Evolutionary conservation across 2,797 vertebrate genomes (phyloP), one percentile per base, ranked within the genome.

Genomic region (Fundulus diaphanus): DNA sequence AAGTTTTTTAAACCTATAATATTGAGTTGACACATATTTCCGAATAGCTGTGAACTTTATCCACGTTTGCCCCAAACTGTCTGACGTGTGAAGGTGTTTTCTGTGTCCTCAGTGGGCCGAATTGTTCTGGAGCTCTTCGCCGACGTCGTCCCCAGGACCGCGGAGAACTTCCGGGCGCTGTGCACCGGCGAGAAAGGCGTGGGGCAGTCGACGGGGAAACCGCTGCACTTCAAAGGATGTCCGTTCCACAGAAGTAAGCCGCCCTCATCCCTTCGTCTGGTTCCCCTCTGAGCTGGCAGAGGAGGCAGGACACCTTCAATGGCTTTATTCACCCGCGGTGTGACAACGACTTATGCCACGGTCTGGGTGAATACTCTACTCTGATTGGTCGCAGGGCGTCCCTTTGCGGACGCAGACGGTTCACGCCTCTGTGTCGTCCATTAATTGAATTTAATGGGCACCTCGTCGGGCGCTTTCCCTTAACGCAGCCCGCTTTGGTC

Each of bases 171-270:
- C 86, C 96, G 96, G 82, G 97, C 97, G 0, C 92, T 99, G 24
- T 99, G 98, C 93, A 99, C 97, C 0, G 98, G 98, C 51, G 98
- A 99, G 90, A 98, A 99, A 84, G 98, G 97, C 79, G 92, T 67
- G 3, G 98, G 98, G 8, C 67, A 93, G 69, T 94, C 95, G 1
- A 99, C 98, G 3, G 97, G 96, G 73, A 99, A 99, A 75, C 96
- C 96, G 9, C 96, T 99, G 74, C 96, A 99, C 92, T 99, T 97
- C 88, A 99, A 97, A 95, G 97, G 97, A 93, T 99, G 98, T 76
- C 97, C 97, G 9, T 99, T 99, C 81, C 98, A 99, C 90, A 95
- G 98, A 93, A 97, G 98, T 99, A 95, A 79, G 95, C 91, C 51
- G 0, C 22, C 35, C n/a, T 49, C 13, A 68, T 61, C 27, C 46